Percentiles rank a stretch among this genome's conserved stretches.
Evolutionary conservation across 2,113 vertebrate species (phyloP).

Genomic region (Cisticola juncidis): DNA sequence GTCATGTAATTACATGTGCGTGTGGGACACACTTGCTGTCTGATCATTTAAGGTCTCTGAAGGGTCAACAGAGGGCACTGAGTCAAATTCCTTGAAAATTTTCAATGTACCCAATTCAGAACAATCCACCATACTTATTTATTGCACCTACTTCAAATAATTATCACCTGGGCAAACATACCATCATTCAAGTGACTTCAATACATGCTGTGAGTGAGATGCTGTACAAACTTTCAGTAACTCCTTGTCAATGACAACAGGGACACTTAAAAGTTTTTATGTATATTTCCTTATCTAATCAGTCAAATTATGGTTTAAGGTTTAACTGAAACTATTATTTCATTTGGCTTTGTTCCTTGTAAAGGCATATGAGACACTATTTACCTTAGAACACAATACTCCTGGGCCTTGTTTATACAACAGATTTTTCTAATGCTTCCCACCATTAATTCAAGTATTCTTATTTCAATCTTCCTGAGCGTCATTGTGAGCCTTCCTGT

Average conservation of each 20-base stretch:
- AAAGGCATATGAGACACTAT: neutral
- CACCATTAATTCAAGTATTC: neutral
- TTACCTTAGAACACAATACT: conserved; percentile 25
- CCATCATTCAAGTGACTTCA: neutral
- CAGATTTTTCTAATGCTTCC: neutral
- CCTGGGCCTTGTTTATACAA: neutral
- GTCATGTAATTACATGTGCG: rapidly evolving
- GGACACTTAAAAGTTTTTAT: neutral
- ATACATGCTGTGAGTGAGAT: neutral
- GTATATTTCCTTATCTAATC: neutral
- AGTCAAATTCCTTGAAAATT: neutral
- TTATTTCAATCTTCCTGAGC: neutral
- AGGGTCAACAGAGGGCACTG: neutral
- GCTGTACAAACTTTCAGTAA: neutral
- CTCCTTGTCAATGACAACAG: neutral
- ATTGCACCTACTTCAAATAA: neutral
- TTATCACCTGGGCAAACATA: neutral
- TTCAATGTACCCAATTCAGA: neutral
- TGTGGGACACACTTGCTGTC: neutral
- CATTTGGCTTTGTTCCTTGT: neutral
- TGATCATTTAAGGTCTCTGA: neutral
- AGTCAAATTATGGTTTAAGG: neutral
- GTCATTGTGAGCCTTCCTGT: neutral
- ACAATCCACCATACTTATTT: neutral
- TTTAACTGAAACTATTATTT: neutral